phyloP scores from a whole-genome alignment of 2,113 vertebrate genomes.

The Trochalopteron elliotii region DNA sequence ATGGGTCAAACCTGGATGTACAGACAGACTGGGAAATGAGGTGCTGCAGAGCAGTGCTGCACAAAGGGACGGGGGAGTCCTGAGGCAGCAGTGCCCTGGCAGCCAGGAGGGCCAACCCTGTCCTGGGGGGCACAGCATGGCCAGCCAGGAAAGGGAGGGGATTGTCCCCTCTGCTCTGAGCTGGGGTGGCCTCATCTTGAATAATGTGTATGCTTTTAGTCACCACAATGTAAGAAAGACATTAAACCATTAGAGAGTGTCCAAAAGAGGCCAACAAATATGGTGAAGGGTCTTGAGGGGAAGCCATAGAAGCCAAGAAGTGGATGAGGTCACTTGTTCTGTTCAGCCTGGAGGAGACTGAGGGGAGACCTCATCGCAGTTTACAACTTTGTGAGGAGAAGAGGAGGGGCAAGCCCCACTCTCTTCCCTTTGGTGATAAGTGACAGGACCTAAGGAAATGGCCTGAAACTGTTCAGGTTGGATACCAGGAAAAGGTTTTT shows the following conservation, averaged over 20 bases:
- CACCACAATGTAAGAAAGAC: background rate
- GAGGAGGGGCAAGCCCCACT: no score
- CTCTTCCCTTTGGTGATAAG: background rate
- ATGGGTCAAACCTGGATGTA: background rate
- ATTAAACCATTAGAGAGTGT: background rate
- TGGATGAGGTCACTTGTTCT: background rate
- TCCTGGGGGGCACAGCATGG: accelerated
- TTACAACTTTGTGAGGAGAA: background rate
- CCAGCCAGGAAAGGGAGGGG: background rate
- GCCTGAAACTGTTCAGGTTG: background rate
- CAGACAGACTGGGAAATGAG: background rate
- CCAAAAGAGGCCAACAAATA: background rate
- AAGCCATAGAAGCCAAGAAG: background rate
- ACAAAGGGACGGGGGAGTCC: background rate
- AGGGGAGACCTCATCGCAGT: accelerated
- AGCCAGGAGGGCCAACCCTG: background rate
- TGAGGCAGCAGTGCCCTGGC: background rate
- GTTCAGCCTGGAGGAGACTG: background rate
- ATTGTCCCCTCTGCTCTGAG: accelerated
- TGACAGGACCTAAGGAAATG: background rate
- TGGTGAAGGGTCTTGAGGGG: background rate
- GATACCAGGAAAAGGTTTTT: background rate
- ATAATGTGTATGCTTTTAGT: background rate
- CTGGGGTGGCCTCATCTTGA: accelerated
- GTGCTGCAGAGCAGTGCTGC: background rate